phyloP scores from a whole-genome alignment of 2,113 vertebrate species.

The Leiothrix lutea region DNA sequence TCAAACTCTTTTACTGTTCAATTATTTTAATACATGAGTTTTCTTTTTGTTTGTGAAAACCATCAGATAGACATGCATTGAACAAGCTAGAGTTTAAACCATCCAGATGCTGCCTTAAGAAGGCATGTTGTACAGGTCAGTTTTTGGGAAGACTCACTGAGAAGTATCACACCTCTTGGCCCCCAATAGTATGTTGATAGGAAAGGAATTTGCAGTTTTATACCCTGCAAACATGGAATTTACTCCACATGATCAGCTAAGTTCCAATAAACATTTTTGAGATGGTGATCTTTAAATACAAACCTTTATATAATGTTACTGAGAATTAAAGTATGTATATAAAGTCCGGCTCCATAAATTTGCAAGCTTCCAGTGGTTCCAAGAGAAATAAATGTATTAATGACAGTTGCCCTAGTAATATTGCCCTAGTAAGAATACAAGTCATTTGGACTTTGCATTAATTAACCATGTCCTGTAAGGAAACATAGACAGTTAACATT shows the following conservation, averaged over 20 bases:
- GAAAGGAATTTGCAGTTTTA: not conserved
- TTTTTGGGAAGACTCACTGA: not conserved
- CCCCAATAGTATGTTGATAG: not conserved
- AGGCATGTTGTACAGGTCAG: accelerated
- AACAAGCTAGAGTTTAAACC: not conserved
- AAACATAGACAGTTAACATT: not conserved
- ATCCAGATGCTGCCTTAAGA: not conserved
- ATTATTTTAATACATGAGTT: not conserved
- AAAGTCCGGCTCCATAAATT: not conserved
- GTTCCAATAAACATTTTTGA: not conserved
- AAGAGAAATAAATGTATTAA: not conserved
- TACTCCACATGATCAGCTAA: not conserved
- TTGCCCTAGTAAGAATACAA: not conserved
- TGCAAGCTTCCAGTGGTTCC: not conserved
- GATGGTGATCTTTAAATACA: not conserved
- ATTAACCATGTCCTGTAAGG: not conserved
- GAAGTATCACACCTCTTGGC: not conserved
- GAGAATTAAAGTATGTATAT: not conserved
- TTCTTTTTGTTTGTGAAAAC: not conserved
- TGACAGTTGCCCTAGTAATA: not conserved
- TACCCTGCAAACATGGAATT: not conserved
- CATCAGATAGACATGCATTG: not conserved
- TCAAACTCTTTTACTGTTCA: not conserved
- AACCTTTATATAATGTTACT: not conserved
- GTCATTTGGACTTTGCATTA: not conserved